Base-by-base conservation (phyloP, 2,113 vertebrate genomes). In the Todiramphus chloris region DNA sequence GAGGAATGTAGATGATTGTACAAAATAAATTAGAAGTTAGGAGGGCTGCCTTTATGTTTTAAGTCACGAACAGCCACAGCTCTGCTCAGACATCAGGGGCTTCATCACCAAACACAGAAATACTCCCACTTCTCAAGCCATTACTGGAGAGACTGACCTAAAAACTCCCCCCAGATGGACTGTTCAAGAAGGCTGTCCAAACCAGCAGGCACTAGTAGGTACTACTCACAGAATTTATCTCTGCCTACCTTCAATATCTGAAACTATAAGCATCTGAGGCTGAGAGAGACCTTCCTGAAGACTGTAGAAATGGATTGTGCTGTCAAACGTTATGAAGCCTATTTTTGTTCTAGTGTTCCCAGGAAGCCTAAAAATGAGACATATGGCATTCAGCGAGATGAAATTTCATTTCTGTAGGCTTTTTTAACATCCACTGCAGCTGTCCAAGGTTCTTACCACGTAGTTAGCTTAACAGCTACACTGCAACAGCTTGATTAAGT, bases 231-330 rank as follows among this genome's bases (percentile, higher is more conserved):
- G 30, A 59, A 75, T 33, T 67, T 44, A 70, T 92, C 89, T 88
- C 73, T 87, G 76, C 96, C 97, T 98, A 99, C 99, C 99, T 98
- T 99, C 99, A 66, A 99, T 99, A 98, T 99, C 99, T 48, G 99
- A 99, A 91, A 99, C 98, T 23, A 99, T 99, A 76, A 99, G 98
- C 99, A 99, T 99, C 98, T 99, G 99, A 44, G 99, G 99, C 96
- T 99, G 99, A 58, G 99, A 99, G 55, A 99, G 98, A 75, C 99
- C 99, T 97, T 99, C 99, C 97, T 99, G 99, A 76, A 99, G 99
- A 96, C 99, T 99, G 97, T 99, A 99, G 98, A 99, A 99, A 96
- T 99, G 99, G 97, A 99, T 98, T 97, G 99, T 99, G 98, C 99
- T 99, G 98, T 99, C 99, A 95, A 99, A 99, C 4, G 99, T 99